Base-by-base conservation (phyloP, 1,140 invertebrate species). In the Hyles euphorbiae region DNA sequence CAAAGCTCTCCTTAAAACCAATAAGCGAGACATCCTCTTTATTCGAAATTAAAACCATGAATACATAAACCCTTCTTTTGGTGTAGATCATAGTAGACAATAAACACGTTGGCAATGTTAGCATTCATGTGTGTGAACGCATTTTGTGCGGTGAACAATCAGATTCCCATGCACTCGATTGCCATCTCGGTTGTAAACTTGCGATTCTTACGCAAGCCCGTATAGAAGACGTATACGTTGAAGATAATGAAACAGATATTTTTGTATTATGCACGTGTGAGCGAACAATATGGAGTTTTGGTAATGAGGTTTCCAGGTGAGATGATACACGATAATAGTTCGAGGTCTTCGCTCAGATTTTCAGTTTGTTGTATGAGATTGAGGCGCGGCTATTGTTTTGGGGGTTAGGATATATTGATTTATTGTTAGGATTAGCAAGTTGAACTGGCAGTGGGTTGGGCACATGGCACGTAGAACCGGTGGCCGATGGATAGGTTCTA, bases 111-210 rank as follows among this genome's bases (percentile, higher is more conserved):
- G 34, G 53, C 45, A 76, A 82, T 67, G 76, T 67, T 70, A 68
- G 76, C 69, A 81, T 83, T 79, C 80, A 79, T 72, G 81, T 87
- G 81, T 87, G 84, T 78, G 82, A 87, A 87, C 73, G 62, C 66
- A 68, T 72, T 76, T 74, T 70, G 72, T 72, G 47, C 46, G 43
- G 75, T 22, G 22, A 22, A 87, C 84, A 87, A 87, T 87, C 48
- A 58, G 59, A 58, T 85, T 87, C 84, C 74, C 84, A 87, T 82
- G 74, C 79, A 80, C 74, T 61, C 72, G 80, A 87, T 87, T 84
- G 81, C 74, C 78, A 83, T 83, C 80, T 81, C 77, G 65, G 68
- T 60, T 60, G 69, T 77, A 73, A 78, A 78, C 71, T 81, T 74
- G 67, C 67, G 63, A 63, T 48, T 48, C 58, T 86, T 82, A 75